Evolutionary conservation across 2,113 vertebrate genomes (phyloP).

Genomic region (Dipodomys ordii): DNA sequence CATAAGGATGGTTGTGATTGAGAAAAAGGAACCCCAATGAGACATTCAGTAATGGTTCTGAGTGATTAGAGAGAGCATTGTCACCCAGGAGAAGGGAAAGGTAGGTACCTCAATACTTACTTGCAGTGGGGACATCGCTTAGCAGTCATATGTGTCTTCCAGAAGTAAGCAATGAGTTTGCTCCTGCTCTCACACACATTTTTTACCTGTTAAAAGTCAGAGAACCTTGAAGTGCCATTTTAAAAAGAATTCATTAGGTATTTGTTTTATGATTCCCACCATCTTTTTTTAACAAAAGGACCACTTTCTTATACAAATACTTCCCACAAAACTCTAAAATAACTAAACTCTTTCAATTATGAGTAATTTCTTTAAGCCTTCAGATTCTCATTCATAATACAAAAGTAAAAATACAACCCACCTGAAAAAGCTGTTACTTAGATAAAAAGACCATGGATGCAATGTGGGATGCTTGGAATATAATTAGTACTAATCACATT

Average conservation of each 20-base stretch:
- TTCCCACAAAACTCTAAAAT: neutral
- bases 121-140: slow-evolving; percentile 94
- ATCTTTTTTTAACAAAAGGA: neutral
- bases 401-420: neutral
- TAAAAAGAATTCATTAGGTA: neutral
- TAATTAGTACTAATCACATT: neutral
- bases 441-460: neutral
- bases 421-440: neutral
- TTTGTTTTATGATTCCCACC: neutral
- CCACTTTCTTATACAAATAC: neutral
- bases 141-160: slow-evolving; percentile 90
- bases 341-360: neutral
- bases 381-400: neutral
- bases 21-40: neutral
- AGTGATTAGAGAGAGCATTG: neutral
- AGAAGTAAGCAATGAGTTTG: slow-evolving; percentile 91
- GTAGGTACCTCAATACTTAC: slow-evolving; percentile 85
- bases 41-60: neutral
- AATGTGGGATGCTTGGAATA: neutral
- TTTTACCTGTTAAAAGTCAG: slow-evolving; percentile 89
- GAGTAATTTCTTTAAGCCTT: neutral
- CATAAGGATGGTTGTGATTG: neutral
- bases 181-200: slow-evolving; percentile 93
- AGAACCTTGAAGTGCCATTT: neutral
- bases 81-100: neutral